A percentile compares a stretch with the other conserved stretches of the same genome.
phyloP scores from a whole-genome alignment of 2,113 vertebrate genomes.

The Megaleporinus macrocephalus region DNA sequence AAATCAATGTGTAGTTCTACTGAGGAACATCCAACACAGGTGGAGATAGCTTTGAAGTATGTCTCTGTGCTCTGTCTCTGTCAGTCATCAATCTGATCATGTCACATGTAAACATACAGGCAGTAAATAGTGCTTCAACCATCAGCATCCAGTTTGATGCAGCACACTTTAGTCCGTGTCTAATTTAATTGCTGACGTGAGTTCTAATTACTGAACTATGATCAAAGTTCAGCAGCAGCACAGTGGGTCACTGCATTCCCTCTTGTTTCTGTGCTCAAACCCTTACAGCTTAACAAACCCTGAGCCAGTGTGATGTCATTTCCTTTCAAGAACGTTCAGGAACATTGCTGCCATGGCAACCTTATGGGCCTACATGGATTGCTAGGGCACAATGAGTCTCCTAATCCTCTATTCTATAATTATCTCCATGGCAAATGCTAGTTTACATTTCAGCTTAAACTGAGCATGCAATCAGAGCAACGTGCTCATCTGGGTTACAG shows the following conservation, averaged over 20 bases:
- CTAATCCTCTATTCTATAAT: conserved; percentile 56
- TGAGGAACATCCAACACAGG: too few relatives aligned
- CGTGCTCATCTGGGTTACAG: conserved; percentile 19
- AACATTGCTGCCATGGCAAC: conserved; percentile 51
- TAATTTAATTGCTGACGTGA: background rate
- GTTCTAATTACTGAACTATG: background rate
- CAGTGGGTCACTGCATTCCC: background rate
- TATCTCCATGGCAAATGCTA: conserved; percentile 54
- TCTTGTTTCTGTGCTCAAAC: background rate
- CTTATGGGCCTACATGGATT: conserved; percentile 39
- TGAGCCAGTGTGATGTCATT: conserved; percentile 38
- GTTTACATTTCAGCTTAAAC: conserved; percentile 57
- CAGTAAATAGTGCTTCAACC: too few relatives aligned
- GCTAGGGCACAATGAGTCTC: conserved; percentile 43
- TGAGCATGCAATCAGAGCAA: conserved; percentile 37
- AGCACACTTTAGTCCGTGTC: too few relatives aligned
- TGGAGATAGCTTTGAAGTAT: too few relatives aligned
- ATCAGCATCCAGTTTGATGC: too few relatives aligned
- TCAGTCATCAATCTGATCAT: too few relatives aligned
- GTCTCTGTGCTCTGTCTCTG: too few relatives aligned
- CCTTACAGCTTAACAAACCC: conserved; percentile 20
- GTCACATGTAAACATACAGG: too few relatives aligned
- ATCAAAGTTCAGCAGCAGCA: background rate
- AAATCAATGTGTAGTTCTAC: too few relatives aligned
- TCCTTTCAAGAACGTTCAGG: conserved; percentile 25